Evolutionary conservation across 2,888 invertebrate species (phyloP).

Genomic region (Lasioglossum figueresi): DNA sequence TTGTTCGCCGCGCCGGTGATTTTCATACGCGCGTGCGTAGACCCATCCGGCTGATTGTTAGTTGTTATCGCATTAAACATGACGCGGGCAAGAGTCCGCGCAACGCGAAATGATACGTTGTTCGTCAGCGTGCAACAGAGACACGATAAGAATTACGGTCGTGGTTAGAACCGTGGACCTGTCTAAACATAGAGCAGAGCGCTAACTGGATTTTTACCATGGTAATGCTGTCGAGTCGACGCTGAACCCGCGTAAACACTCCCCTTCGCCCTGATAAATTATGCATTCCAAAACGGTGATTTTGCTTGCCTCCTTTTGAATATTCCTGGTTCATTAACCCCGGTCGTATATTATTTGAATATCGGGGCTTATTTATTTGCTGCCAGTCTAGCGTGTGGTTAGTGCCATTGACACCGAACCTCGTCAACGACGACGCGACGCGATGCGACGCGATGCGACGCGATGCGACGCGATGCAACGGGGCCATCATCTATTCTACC

Average conservation of each 20-base stretch:
- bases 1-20: constrained; percentile 30
- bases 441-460: too few relatives aligned
- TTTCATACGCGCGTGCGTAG: constrained; percentile 54
- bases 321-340: constrained; percentile 36
- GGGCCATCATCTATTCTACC: background rate
- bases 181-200: constrained; percentile 43
- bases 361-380: background rate
- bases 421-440: background rate
- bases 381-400: background rate
- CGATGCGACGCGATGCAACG: too few relatives aligned
- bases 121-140: constrained; percentile 31
- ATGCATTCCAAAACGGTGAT: constrained; percentile 33
- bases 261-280: constrained; percentile 37
- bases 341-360: background rate
- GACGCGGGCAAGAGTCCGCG: constrained; percentile 26
- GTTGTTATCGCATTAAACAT: constrained; percentile 56
- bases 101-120: constrained; percentile 54
- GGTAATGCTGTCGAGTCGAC: constrained; percentile 36
- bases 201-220: constrained; percentile 45
- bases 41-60: constrained; percentile 41
- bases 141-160: constrained; percentile 47
- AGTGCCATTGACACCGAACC: background rate
- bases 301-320: constrained; percentile 8
- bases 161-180: constrained; percentile 10
- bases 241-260: constrained; percentile 31